Evolutionary conservation across 1,140 invertebrate species (phyloP).

Genomic region (Papilio polyxenes): DNA sequence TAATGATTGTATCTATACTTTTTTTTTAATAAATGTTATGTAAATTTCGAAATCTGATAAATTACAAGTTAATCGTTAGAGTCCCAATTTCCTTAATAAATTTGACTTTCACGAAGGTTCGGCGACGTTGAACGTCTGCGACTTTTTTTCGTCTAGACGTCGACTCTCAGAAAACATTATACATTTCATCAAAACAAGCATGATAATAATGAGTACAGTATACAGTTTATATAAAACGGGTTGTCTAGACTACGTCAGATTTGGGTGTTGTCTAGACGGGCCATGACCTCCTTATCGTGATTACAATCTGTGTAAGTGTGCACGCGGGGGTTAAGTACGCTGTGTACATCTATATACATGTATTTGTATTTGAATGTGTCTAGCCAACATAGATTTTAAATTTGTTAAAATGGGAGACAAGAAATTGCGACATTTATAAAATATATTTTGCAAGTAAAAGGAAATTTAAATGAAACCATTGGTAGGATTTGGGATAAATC

Average conservation of each 20-base stretch:
- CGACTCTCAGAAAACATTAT: conserved; percentile 14
- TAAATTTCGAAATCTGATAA: not conserved
- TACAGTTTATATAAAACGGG: conserved; percentile 14
- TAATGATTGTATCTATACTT: too few relatives aligned
- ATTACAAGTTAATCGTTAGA: not conserved
- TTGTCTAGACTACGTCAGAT: conserved; percentile 68
- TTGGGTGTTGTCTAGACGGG: conserved; percentile 72
- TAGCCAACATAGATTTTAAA: not conserved
- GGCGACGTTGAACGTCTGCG: conserved; percentile 12
- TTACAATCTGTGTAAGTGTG: conserved; percentile 44
- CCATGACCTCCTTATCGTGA: conserved; percentile 63
- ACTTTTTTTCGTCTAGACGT: conserved; percentile 1
- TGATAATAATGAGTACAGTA: conserved; percentile 10
- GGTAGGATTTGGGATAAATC: not conserved
- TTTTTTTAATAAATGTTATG: too few relatives aligned
- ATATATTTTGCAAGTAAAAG: not conserved
- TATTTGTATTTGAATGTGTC: conserved; percentile 5
- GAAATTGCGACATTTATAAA: not conserved
- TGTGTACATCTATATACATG: not conserved
- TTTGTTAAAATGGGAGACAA: not conserved
- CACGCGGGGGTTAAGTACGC: conserved; percentile 23
- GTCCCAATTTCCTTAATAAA: not conserved
- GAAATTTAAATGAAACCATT: too few relatives aligned
- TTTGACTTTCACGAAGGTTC: not conserved
- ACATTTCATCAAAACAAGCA: conserved; percentile 24